Evolutionary conservation across 2,888 invertebrate species (phyloP), one percentile per base, ranked within the genome.

Genomic region (Caenorhabditis imperialis): DNA sequence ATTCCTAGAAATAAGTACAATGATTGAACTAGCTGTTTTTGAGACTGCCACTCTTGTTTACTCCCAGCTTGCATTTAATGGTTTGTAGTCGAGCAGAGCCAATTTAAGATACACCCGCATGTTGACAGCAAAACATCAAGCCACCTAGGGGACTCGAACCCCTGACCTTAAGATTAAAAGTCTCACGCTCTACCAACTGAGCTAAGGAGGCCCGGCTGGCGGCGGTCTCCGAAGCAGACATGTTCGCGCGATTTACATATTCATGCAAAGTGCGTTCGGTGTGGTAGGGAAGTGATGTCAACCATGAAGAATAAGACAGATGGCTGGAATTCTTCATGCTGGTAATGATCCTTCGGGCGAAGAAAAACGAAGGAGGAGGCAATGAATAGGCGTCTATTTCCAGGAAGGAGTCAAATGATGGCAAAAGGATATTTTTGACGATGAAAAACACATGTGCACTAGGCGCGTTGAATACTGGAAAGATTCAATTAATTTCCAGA

Each of bases 181-280:
- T 78, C 78, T 78, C 62, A 79, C 79, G 79, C 79, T 79, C 79
- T 79, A 79, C 79, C 79, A 80, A 80, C 76, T 78, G 78, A 78
- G 77, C 77, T 77, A 78, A 3, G 30, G 55, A 1, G 5, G 44
- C 23, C 23, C 38, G n/a, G n/a, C n/a, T n/a, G n/a, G n/a, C n/a
- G n/a, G n/a, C n/a, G n/a, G n/a, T n/a, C n/a, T n/a, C n/a, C n/a
- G n/a, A n/a, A n/a, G n/a, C n/a, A n/a, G n/a, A n/a, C n/a, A n/a
- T n/a, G n/a, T n/a, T n/a, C n/a, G n/a, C n/a, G n/a, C n/a, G n/a
- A n/a, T n/a, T n/a, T n/a, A n/a, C n/a, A n/a, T n/a, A n/a, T n/a
- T n/a, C n/a, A n/a, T n/a, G n/a, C n/a, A n/a, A n/a, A n/a, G n/a
- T n/a, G n/a, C n/a, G 10, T 37, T 37, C n/a, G 3, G 37, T 16